A percentile compares a stretch with the other conserved stretches of the same genome.
These are phyloP conservation scores for Flexamia atlantica DNA, from an alignment of 2,888 invertebrate genomes.

Conservation along the genomic window DNA sequence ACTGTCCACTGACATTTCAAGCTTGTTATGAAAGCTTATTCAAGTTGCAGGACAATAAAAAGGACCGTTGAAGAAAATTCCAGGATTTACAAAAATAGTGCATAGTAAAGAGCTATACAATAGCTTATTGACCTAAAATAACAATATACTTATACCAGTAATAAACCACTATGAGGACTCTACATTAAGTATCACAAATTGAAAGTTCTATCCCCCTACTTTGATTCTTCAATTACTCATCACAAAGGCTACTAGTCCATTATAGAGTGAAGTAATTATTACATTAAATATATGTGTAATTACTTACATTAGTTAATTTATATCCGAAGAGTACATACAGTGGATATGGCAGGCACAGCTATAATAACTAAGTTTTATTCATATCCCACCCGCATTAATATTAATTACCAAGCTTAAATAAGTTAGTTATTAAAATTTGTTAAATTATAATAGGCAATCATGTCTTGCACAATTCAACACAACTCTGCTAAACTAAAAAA, in stretches of 20 bases:
- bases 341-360: slow-evolving; percentile 42
- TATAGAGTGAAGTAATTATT: neutral
- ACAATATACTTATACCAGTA: slow-evolving; percentile 1
- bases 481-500: too few relatives aligned
- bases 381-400: neutral
- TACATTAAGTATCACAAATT: slow-evolving; percentile 49
- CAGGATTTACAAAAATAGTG: slow-evolving; percentile 26
- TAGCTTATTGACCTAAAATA: slow-evolving; percentile 2
- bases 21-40: neutral
- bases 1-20: neutral
- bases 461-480: too few relatives aligned
- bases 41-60: neutral
- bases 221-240: slow-evolving; percentile 24
- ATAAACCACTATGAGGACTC: slow-evolving; percentile 7
- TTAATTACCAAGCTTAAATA: neutral
- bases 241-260: slow-evolving; percentile 14
- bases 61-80: neutral
- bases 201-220: slow-evolving; percentile 26
- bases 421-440: too few relatives aligned
- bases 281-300: neutral
- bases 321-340: neutral
- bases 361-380: neutral
- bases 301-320: slow-evolving; percentile 3
- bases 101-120: slow-evolving; percentile 2
- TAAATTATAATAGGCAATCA: too few relatives aligned